phyloP scores from a whole-genome alignment of 1,140 invertebrate genomes.

The Coelopa frigida region DNA sequence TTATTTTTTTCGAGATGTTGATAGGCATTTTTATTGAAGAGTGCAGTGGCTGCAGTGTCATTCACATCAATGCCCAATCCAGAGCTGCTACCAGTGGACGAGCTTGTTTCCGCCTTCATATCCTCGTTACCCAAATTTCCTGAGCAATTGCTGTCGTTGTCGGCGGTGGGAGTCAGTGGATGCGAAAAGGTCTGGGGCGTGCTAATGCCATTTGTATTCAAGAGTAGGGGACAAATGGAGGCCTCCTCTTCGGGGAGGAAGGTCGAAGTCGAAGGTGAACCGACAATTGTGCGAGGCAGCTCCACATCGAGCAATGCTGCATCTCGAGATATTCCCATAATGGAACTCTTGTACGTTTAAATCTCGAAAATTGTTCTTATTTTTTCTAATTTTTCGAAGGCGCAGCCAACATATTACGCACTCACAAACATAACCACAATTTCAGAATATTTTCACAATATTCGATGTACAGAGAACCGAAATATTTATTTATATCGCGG shows the following conservation, averaged over 20 bases:
- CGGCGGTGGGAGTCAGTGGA: slow-evolving; percentile 41
- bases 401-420: background rate
- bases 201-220: slow-evolving; percentile 38
- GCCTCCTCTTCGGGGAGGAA: slow-evolving; percentile 49
- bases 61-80: slow-evolving; percentile 35
- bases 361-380: background rate
- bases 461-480: too few relatives aligned
- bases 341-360: slow-evolving; percentile 10
- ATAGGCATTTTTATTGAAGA: slow-evolving; percentile 47
- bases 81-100: slow-evolving; percentile 43
- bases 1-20: slow-evolving; percentile 46
- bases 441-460: background rate
- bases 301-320: slow-evolving; percentile 31
- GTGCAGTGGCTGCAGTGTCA: slow-evolving; percentile 45
- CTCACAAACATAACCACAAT: slow-evolving; percentile 1
- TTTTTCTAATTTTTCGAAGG: background rate
- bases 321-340: slow-evolving; percentile 31
- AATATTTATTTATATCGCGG: too few relatives aligned
- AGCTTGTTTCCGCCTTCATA: slow-evolving; percentile 28
- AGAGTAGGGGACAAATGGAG: slow-evolving; percentile 50
- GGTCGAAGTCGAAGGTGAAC: slow-evolving; percentile 34
- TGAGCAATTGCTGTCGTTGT: slow-evolving; percentile 32
- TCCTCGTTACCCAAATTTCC: slow-evolving; percentile 28
- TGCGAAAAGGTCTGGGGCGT: slow-evolving; percentile 47
- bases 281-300: slow-evolving; percentile 24